phyloP scores from a whole-genome alignment of 1,140 invertebrate species.

The Stratiolaelaps scimitus region DNA sequence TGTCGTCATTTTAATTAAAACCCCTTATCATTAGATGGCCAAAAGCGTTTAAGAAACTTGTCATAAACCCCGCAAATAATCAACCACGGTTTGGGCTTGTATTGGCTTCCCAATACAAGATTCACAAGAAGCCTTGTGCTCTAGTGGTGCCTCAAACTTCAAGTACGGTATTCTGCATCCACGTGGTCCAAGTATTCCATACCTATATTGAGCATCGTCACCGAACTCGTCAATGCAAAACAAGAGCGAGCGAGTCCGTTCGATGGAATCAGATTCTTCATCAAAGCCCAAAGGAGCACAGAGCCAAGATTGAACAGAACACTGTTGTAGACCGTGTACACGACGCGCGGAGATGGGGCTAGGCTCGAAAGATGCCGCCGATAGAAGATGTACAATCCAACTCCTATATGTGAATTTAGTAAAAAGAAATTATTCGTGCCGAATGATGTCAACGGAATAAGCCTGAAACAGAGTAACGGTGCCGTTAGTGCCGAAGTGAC shows the following conservation, averaged over 20 bases:
- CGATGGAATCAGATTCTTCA: conserved; percentile 52
- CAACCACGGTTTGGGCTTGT: no score
- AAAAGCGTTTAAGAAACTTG: no score
- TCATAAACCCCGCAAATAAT: no score
- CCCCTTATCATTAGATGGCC: no score
- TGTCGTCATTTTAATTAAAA: no score
- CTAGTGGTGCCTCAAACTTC: not conserved
- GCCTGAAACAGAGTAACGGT: conserved; percentile 25
- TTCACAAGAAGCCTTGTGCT: no score
- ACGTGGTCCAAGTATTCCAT: conserved; percentile 48
- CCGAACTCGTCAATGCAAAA: conserved; percentile 50
- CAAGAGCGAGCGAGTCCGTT: conserved; percentile 50
- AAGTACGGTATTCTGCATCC: conserved; percentile 37
- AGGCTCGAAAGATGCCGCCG: conserved; percentile 48
- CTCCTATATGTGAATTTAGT: conserved; percentile 48
- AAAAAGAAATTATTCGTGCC: conserved; percentile 48
- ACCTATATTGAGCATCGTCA: conserved; percentile 49
- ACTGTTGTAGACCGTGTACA: conserved; percentile 51
- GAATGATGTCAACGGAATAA: conserved; percentile 45
- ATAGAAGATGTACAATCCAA: conserved; percentile 51
- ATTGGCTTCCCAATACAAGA: no score
- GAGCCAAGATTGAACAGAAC: conserved; percentile 57
- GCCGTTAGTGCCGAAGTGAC: no score
- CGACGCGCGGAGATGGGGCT: conserved; percentile 41
- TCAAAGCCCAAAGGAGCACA: conserved; percentile 55